Evolutionary conservation across 2,113 vertebrate species (phyloP).

Genomic region (Paedocypris sp.): DNA sequence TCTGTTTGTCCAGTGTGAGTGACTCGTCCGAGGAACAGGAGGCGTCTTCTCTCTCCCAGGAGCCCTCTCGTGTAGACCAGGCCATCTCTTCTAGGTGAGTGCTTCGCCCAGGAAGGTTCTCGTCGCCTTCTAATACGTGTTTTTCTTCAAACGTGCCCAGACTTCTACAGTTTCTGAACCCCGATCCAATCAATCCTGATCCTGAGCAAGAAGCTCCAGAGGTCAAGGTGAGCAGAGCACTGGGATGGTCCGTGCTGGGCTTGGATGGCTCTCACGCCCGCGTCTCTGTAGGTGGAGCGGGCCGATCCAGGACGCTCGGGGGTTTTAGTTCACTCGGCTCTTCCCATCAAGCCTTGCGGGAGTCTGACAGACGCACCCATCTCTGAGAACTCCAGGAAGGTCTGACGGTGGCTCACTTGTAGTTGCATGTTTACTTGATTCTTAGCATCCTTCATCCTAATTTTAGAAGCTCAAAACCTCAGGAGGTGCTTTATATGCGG

Average conservation of each 20-base stretch:
- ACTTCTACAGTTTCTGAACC: constrained; percentile 57
- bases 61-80: constrained; percentile 20
- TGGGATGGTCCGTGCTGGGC: background rate
- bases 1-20: constrained; percentile 5
- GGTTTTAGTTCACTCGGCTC: constrained; percentile 49
- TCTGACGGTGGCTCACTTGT: constrained; percentile 32
- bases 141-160: constrained; percentile 35
- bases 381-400: constrained; percentile 62
- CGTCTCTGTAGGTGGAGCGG: constrained; percentile 26
- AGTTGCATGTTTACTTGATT: background rate
- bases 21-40: background rate
- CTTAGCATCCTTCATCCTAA: background rate
- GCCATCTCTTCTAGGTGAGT: constrained; percentile 42
- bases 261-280: too few relatives aligned
- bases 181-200: constrained; percentile 42
- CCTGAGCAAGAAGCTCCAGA: constrained; percentile 17
- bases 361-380: constrained; percentile 63
- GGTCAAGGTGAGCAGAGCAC: background rate
- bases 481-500: too few relatives aligned
- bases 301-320: constrained; percentile 16
- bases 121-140: background rate
- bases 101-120: background rate
- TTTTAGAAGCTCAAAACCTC: too few relatives aligned
- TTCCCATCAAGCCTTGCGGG: constrained; percentile 53
- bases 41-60: background rate